Evolutionary conservation across 2,888 invertebrate species (phyloP), one percentile per base, ranked within the genome.

Genomic region (Leptinotarsa tumamoca): DNA sequence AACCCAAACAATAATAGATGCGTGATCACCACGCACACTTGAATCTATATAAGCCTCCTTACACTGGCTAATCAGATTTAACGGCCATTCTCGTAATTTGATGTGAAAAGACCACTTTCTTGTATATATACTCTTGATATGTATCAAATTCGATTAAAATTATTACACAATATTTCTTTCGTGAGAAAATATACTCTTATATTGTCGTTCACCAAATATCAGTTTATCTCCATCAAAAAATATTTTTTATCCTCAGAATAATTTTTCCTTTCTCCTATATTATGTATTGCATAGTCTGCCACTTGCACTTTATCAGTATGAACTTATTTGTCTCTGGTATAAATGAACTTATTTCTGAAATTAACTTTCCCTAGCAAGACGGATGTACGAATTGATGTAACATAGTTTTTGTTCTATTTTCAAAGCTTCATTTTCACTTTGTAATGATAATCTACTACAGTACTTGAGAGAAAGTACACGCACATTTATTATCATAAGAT

Each of bases 371-470:
- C 63, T 71, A 23, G 63, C 66, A 76, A 71, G 43, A 68, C 76
- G 76, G 73, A 76, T 74, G 67, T 69, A 21, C 49, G 54, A 58
- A 49, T 74, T 71, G 74, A 76, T 74, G 73, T 74, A 76, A 76
- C 66, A 71, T n/a, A 74, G 68, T 63, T 74, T 68, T 74, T 71
- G 76, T 71, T 76, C 76, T 74, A 76, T 74, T 76, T 73, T 73
- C 76, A 68, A 58, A 61, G 67, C 61, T 49, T 50, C 58, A 58
- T 71, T 76, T 76, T 76, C 76, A 71, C 73, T 76, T n/a, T 27
- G 61, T 70, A 70, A 69, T 69, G 56, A 56, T 69, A 56, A 58
- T 70, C 70, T 49, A 70, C 50, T 49, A 58, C 58, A 58, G 58
- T 7, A 21, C 43, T 70, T 50, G 15, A 43, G 70, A 54, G 70